phyloP scores from a whole-genome alignment of 2,797 vertebrate genomes.

The Etheostoma nigrum region DNA sequence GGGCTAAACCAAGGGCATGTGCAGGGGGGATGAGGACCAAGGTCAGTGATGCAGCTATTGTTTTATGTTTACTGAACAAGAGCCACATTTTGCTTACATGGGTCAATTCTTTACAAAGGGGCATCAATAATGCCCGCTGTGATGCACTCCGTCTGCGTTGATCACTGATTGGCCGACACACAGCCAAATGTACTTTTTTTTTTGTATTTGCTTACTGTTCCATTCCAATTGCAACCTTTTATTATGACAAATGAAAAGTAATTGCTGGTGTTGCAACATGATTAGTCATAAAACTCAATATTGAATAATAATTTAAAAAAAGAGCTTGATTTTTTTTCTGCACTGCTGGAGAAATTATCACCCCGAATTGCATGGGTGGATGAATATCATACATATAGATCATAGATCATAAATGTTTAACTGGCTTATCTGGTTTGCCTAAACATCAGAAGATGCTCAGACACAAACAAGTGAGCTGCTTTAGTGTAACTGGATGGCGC shows the following conservation, averaged over 20 bases:
- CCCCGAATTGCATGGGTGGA: neutral
- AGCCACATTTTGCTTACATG: constrained; percentile 17
- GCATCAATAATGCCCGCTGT: constrained; percentile 7
- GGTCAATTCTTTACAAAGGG: constrained; percentile 14
- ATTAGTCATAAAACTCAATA: neutral
- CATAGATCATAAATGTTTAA: neutral
- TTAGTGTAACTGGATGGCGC: neutral
- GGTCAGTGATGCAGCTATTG: constrained; percentile 51
- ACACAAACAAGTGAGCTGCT: too few species aligned
- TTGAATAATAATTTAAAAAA: too few species aligned
- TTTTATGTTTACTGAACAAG: constrained; percentile 31
- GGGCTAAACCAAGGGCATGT: constrained; percentile 44
- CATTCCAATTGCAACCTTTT: neutral
- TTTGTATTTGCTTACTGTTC: too few species aligned
- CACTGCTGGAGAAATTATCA: neutral
- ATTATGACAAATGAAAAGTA: neutral
- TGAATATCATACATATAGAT: neutral
- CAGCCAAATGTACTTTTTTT: neutral
- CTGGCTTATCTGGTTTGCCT: neutral
- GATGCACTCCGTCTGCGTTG: constrained; percentile 8
- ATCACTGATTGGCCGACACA: neutral
- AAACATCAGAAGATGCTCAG: too few species aligned
- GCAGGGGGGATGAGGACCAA: constrained; percentile 32
- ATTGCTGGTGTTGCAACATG: neutral
- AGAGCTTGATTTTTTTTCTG: neutral